Evolutionary conservation across 1,140 invertebrate genomes (phyloP).

Genomic region (Leptinotarsa defecta): DNA sequence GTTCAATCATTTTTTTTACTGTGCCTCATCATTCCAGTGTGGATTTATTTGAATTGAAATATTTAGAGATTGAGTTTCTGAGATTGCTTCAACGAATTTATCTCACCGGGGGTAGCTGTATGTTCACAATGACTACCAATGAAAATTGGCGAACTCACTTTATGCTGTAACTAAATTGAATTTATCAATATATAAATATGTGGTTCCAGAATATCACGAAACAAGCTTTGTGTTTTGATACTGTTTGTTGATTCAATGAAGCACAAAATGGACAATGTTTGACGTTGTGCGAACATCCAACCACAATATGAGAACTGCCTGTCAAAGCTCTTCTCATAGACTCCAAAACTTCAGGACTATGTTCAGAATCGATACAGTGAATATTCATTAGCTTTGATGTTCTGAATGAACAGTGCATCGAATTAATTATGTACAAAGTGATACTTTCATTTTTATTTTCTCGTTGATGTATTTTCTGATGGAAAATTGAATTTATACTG

Average conservation of each 20-base stretch:
- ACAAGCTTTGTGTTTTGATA: constrained; percentile 3
- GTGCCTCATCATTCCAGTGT: too few species aligned
- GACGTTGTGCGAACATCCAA: constrained; percentile 10
- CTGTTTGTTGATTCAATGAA: constrained; percentile 11
- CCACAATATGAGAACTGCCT: constrained; percentile 11
- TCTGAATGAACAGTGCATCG: not conserved
- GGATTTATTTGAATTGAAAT: too few species aligned
- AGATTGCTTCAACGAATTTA: too few species aligned
- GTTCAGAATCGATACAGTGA: not conserved
- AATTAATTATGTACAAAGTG: not conserved
- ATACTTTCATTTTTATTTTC: too few species aligned
- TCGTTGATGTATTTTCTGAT: too few species aligned
- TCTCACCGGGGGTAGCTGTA: too few species aligned
- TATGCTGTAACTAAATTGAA: not conserved
- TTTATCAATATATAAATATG: constrained; percentile 10
- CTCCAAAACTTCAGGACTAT: not conserved
- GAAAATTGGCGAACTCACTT: too few species aligned
- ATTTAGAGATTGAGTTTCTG: too few species aligned
- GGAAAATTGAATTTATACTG: too few species aligned
- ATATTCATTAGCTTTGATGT: constrained; percentile 1
- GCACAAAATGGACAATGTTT: constrained; percentile 1
- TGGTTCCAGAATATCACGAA: not conserved
- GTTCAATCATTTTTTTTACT: too few species aligned
- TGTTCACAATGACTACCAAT: not conserved
- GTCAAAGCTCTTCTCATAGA: constrained; percentile 7